phyloP scores from a whole-genome alignment of 2,888 invertebrate genomes.

The Ecliptopera silaceata region DNA sequence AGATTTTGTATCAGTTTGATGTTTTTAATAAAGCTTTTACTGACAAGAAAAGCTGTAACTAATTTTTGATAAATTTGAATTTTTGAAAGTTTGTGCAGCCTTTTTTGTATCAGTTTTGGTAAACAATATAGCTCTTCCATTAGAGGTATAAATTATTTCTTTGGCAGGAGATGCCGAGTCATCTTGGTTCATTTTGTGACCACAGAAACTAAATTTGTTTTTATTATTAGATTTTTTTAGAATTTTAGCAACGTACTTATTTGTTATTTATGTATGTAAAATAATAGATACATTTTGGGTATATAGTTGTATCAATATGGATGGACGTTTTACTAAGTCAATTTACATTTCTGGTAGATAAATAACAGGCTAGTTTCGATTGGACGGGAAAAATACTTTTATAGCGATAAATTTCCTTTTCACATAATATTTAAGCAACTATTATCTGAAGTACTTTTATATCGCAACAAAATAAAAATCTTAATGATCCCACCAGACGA shows the following conservation, averaged over 20 bases:
- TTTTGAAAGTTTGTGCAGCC: no score
- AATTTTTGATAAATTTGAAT: no score
- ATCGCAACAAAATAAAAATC: conserved; percentile 22
- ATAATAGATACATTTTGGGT: no score
- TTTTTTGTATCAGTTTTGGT: not conserved
- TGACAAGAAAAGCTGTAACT: no score
- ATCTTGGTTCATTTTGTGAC: conserved; percentile 16
- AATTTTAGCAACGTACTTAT: not conserved
- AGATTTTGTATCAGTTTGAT: no score
- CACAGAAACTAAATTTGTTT: not conserved
- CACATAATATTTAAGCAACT: not conserved
- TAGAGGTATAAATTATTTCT: conserved; percentile 18
- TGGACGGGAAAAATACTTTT: not conserved
- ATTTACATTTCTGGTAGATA: no score
- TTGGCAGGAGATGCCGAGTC: conserved; percentile 12
- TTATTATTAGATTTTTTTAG: no score
- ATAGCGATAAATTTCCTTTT: not conserved
- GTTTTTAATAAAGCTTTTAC: no score
- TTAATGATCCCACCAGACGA: conserved; percentile 21
- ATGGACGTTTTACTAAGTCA: no score
- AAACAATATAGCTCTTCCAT: conserved; percentile 3
- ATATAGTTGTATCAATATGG: no score
- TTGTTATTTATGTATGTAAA: no score
- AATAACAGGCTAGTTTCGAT: no score
- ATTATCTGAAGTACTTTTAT: conserved; percentile 15